Evolutionary conservation across 2,888 invertebrate species (phyloP), one percentile per base, ranked within the genome.

Genomic region (Leucoma salicis): DNA sequence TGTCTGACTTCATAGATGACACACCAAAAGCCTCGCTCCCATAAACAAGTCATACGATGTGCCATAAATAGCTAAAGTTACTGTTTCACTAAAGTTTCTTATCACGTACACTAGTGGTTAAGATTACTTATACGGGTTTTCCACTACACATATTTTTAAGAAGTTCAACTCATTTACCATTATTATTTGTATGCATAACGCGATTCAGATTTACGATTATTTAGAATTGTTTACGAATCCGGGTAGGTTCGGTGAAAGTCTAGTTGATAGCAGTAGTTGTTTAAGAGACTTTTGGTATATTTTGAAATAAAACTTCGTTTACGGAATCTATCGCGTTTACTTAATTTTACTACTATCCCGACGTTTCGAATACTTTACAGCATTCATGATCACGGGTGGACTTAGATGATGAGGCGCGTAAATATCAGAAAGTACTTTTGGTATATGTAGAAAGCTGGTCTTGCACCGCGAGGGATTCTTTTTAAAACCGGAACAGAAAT

Each of bases 51-150:
- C 43, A 39, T 32, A 29, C 13, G 2, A 37, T 35, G 12, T 31
- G 18, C 29, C 24, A 45, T 46, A 55, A 49, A 49, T 16, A 35
- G 31, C 36, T 39, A 24, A 42, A 39, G 31, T 36, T 63, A 53
- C 54, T 44, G 47, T 63, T 49, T 51, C 53, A 64, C 66, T 75
- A 71, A 59, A 66, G 49, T 81, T 81, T 81, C 86, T 52, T 70
- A 71, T 85, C 86, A 87, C 86, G 86, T 87, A 74, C 61, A 24
- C 52, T 69, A 67, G 81, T 72, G 84, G 86, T 80, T 84, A 74
- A 76, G 67, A 75, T 85, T 81, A 74, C 79, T 70, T 62, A 68
- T 70, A 66, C 69, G 80, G 82, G 70, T 74, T 85, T 86, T 68
- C 83, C 85, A 74, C 39, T 41, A 34, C 41, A 44, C 64, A 67